These are phyloP conservation scores for Trissoscelio sp. DNA, from an alignment of 2,888 invertebrate genomes.

Conservation along the genomic window DNA sequence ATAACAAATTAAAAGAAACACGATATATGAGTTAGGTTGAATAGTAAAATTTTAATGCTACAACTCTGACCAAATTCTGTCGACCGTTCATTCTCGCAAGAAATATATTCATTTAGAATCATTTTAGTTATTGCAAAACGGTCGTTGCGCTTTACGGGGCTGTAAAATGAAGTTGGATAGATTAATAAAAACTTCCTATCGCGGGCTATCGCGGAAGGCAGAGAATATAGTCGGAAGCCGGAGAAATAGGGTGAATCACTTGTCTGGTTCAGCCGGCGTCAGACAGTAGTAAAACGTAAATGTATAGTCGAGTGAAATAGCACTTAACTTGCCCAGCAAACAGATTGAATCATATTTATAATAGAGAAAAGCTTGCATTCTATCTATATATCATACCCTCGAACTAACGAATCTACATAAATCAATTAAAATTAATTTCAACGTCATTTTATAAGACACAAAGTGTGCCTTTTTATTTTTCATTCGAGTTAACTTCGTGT, in stretches of 20 bases:
- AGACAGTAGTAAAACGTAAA: slow-evolving; percentile 66
- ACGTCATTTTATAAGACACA: neutral
- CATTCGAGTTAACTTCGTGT: slow-evolving; percentile 3
- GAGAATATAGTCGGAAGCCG: slow-evolving; percentile 30
- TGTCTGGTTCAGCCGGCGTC: slow-evolving; percentile 63
- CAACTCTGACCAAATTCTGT: neutral
- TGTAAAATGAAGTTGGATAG: slow-evolving; percentile 54
- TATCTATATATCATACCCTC: neutral
- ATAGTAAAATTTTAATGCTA: no score
- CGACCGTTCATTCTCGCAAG: neutral
- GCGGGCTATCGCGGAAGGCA: slow-evolving; percentile 26
- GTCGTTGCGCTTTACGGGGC: slow-evolving; percentile 59
- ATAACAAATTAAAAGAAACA: no score
- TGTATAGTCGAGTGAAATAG: slow-evolving; percentile 56
- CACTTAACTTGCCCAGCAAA: slow-evolving; percentile 45
- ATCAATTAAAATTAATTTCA: no score
- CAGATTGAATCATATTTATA: slow-evolving; percentile 32
- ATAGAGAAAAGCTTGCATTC: slow-evolving; percentile 5
- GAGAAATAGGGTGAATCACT: slow-evolving; percentile 66
- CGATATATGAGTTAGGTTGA: no score
- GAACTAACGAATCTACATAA: no score
- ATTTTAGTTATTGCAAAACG: slow-evolving; percentile 50
- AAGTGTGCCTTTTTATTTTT: neutral
- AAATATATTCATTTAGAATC: slow-evolving; percentile 27
- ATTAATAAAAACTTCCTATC: slow-evolving; percentile 55